These are phyloP conservation scores for Dinothrombium tinctorium DNA, from an alignment of 1,140 invertebrate genomes.

Conservation along the genomic window DNA sequence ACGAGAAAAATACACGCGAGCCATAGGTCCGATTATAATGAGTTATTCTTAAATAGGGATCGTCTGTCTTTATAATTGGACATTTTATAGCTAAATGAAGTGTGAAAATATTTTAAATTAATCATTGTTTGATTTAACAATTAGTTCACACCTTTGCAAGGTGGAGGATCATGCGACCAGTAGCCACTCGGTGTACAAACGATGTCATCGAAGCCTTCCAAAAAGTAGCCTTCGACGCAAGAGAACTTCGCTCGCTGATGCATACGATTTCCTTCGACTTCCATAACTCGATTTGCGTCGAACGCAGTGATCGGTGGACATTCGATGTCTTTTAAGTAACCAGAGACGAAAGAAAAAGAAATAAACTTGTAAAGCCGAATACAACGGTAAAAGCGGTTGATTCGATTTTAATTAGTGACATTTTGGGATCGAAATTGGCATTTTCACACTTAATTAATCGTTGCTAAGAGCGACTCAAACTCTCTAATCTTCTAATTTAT, in stretches of 20 bases:
- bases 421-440: not conserved
- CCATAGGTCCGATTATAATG: conserved; percentile 36
- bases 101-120: not conserved
- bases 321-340: conserved; percentile 15
- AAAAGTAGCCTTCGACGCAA: conserved; percentile 15
- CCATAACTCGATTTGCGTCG: conserved; percentile 15
- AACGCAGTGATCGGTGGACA: conserved; percentile 14
- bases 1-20: conserved; percentile 47
- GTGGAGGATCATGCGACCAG: conserved; percentile 15
- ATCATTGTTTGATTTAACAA: not conserved
- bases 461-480: too few relatives aligned
- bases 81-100: conserved; percentile 34
- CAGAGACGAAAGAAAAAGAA: not conserved
- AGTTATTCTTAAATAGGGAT: conserved; percentile 30
- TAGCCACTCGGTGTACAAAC: conserved; percentile 13
- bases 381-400: too few relatives aligned
- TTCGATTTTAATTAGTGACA: not conserved
- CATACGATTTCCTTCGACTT: conserved; percentile 14
- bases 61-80: conserved; percentile 23
- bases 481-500: too few relatives aligned
- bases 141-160: conserved; percentile 17
- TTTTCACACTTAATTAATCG: too few relatives aligned
- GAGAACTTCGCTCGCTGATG: conserved; percentile 14
- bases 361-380: too few relatives aligned
- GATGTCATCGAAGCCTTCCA: conserved; percentile 14